Evolutionary conservation across 1,140 invertebrate genomes (phyloP).

Genomic region (Metopolophium dirhodum): DNA sequence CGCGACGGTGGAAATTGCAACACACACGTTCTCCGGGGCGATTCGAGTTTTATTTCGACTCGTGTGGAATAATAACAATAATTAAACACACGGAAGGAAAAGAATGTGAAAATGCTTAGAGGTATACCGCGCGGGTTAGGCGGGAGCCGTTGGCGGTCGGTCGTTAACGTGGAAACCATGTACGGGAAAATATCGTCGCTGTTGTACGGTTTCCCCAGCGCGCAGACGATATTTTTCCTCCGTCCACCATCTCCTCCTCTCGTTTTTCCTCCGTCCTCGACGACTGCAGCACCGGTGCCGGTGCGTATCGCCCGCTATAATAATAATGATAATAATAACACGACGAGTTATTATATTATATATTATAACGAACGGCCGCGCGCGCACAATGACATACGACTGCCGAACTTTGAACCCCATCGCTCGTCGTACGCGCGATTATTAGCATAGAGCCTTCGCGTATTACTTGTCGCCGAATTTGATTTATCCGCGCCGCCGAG

Average conservation of each 20-base stretch:
- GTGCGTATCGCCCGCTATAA: not conserved
- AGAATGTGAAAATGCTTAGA: not conserved
- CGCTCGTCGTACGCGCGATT: not conserved
- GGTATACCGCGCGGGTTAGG: too few species aligned
- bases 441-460: conserved; percentile 51
- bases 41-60: not conserved
- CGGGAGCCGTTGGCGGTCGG: not conserved
- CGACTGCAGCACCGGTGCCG: not conserved
- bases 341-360: too few species aligned
- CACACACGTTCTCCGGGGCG: not conserved
- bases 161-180: not conserved
- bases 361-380: too few species aligned
- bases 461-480: conserved; percentile 51
- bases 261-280: not conserved
- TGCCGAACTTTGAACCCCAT: conserved; percentile 21
- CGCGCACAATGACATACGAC: not conserved
- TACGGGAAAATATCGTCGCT: not conserved
- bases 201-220: not conserved
- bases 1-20: not conserved
- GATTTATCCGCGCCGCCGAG: conserved; percentile 35
- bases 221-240: not conserved
- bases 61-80: not conserved
- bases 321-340: too few species aligned
- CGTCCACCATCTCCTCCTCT: not conserved
- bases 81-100: not conserved